These are phyloP conservation scores for Bombus ignitus DNA, from an alignment of 1,140 invertebrate species.

Conservation along the genomic window DNA sequence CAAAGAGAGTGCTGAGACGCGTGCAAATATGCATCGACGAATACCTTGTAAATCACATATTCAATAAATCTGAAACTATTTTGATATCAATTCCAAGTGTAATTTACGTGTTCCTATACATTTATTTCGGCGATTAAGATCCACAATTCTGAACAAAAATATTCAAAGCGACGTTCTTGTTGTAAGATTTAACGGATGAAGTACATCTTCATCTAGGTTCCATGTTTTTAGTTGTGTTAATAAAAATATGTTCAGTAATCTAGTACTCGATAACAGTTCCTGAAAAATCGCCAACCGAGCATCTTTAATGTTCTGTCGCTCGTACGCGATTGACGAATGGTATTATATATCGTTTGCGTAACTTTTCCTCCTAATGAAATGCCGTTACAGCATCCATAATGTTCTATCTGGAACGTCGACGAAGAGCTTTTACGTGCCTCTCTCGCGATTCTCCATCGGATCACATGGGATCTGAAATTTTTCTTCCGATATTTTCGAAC, in stretches of 20 bases:
- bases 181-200: too few species aligned
- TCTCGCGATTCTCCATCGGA: background rate
- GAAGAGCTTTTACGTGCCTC: conserved; percentile 8
- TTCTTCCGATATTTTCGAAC: background rate
- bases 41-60: too few species aligned
- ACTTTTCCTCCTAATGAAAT: background rate
- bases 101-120: too few species aligned
- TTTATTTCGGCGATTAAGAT: too few species aligned
- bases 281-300: background rate
- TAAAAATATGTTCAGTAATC: background rate
- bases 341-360: conserved; percentile 9
- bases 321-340: background rate
- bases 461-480: background rate
- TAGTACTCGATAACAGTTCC: background rate
- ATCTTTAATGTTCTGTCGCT: background rate
- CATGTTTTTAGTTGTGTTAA: too few species aligned
- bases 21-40: too few species aligned
- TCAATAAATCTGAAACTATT: too few species aligned
- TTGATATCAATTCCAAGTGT: too few species aligned
- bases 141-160: too few species aligned
- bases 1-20: too few species aligned
- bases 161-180: too few species aligned
- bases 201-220: too few species aligned
- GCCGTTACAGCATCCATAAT: background rate
- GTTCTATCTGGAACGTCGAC: background rate